Conservation (phyloP, 1,140 invertebrate genomes). For the Drosophila littoralis region DNA sequence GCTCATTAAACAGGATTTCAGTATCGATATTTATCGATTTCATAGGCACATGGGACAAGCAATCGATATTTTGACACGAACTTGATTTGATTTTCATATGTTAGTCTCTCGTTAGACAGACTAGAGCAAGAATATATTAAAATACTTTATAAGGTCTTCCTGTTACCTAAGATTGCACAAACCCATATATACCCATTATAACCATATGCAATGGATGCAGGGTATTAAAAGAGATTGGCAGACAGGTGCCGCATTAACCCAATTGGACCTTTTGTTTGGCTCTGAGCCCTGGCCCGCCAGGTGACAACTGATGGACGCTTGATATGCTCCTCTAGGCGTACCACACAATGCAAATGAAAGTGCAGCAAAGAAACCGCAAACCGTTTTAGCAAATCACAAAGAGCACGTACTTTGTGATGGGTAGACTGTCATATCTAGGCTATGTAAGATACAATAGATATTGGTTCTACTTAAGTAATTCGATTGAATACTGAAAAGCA, state of each 20-base stretch:
- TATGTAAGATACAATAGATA: neutral
- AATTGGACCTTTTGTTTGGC: constrained; percentile 35
- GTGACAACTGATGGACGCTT: constrained; percentile 41
- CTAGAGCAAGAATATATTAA: too few relatives aligned
- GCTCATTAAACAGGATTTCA: too few relatives aligned
- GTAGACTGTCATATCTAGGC: neutral
- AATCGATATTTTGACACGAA: too few relatives aligned
- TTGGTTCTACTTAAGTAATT: neutral
- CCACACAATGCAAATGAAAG: constrained; percentile 25
- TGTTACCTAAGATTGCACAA: too few relatives aligned
- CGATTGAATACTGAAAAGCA: neutral
- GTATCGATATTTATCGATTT: too few relatives aligned
- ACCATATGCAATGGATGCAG: too few relatives aligned
- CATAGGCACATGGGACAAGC: too few relatives aligned
- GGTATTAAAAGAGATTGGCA: constrained; percentile 3
- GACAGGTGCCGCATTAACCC: constrained; percentile 25
- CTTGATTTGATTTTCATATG: too few relatives aligned
- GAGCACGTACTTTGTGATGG: constrained; percentile 1
- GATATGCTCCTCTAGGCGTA: constrained; percentile 35
- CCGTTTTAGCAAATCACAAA: neutral
- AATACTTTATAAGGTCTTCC: too few relatives aligned
- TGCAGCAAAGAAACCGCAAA: neutral
- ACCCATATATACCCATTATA: too few relatives aligned
- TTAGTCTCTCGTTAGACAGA: too few relatives aligned
- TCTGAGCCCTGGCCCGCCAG: neutral